Base-by-base conservation (phyloP, 2,797 vertebrate species). In the Babyrousa celebensis region DNA sequence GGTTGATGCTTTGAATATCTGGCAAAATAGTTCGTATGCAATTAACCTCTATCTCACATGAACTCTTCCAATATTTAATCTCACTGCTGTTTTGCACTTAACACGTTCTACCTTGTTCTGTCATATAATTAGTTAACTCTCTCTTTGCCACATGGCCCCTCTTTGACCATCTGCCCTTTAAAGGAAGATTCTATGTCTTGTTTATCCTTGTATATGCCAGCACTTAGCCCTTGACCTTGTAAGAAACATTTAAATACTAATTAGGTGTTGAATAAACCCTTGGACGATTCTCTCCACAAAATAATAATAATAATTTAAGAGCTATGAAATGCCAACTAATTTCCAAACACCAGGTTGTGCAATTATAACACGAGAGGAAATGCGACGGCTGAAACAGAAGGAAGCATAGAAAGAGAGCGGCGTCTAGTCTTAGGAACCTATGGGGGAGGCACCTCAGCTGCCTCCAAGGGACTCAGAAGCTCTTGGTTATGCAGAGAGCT, bases 1-100 rank as follows among this genome's bases (percentile, higher is more conserved):
- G 29, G 5, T 70, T 63, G 56, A 27, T 72, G 14, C 40, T 94
- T 94, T 82, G 40, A 96, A 17, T 96, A 74, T 77, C 40, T 72
- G 68, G 68, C 78, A 95, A 80, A 89, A 62, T 67, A 75, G 20
- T 36, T 48, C 25, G 0, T 71, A 40, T 29, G 12, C 15, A 78
- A 78, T 23, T 62, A 63, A 91, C 58, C 20, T 60, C 72, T 92
- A 62, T 48, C 62, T 80, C 56, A 56, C 1, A 40, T 11, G 16
- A 88, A 72, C 25, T 82, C 40, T 92, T 82, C 58, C 12, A 62
- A 23, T 78, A 18, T 27, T 85, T 80, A 18, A 78, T 62, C 60
- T 77, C n/a, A 40, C 40, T 78, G 14, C 23, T 87, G 5, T 58
- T 77, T 29, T 54, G 5, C 17, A 43, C 15, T 67, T 80, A 78